phyloP scores from a whole-genome alignment of 2,797 vertebrate species.

The Propithecus perrieri region DNA sequence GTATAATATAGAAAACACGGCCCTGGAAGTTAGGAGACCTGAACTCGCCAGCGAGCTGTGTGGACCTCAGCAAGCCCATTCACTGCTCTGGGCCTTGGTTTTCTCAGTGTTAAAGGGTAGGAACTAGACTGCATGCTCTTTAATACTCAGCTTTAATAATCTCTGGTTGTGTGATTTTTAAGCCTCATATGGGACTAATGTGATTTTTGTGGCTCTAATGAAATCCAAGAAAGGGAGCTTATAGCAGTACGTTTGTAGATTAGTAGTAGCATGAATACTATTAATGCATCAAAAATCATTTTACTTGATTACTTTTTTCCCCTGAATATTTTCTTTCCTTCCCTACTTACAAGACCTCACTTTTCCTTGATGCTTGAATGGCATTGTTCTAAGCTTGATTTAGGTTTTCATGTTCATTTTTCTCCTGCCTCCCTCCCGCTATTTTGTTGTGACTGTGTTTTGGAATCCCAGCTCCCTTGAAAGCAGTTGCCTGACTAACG shows the following conservation, averaged over 20 bases:
- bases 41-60: neutral
- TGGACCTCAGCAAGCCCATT: neutral
- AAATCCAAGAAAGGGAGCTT: slow-evolving; percentile 2
- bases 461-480: slow-evolving; percentile 19
- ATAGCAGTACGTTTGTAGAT: neutral
- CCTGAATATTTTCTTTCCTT: slow-evolving; percentile 22
- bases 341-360: neutral
- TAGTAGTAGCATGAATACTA: neutral
- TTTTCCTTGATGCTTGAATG: slow-evolving; percentile 8
- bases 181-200: neutral
- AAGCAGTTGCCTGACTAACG: slow-evolving; percentile 63
- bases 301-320: slow-evolving; percentile 35
- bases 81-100: neutral
- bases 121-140: neutral
- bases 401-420: slow-evolving; percentile 33
- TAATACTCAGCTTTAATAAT: neutral
- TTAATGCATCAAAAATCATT: slow-evolving; percentile 53
- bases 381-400: slow-evolving; percentile 44
- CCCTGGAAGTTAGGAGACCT: neutral
- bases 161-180: neutral
- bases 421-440: neutral
- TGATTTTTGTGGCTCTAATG: slow-evolving; percentile 28
- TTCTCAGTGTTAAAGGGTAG: neutral
- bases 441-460: slow-evolving; percentile 20
- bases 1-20: neutral